Evolutionary conservation across 2,113 vertebrate genomes (phyloP).

Genomic region (Cairina moschata): DNA sequence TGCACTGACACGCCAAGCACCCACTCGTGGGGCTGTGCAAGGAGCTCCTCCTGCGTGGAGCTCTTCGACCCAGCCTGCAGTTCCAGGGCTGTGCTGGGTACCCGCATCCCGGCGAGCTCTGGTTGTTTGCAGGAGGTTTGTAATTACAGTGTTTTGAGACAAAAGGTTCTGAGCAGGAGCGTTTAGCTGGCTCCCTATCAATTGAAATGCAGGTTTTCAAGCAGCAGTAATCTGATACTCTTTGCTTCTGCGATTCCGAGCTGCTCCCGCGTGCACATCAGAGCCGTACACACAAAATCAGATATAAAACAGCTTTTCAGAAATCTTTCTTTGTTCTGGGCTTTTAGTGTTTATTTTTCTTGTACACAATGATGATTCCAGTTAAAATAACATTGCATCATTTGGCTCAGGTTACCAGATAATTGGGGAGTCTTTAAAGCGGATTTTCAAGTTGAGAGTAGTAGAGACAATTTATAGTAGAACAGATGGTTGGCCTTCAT

Average conservation of each 20-base stretch:
- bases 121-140: not conserved
- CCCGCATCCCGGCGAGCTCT: not conserved
- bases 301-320: slow-evolving; percentile 10
- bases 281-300: not conserved
- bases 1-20: not conserved
- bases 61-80: not conserved
- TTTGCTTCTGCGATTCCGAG: not conserved
- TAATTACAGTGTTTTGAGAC: not conserved
- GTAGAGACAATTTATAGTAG: slow-evolving; percentile 85
- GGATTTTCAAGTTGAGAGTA: slow-evolving; percentile 81
- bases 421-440: slow-evolving; percentile 77
- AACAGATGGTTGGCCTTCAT: slow-evolving; percentile 93
- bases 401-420: slow-evolving; percentile 73
- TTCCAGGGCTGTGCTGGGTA: not conserved
- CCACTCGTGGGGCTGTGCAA: not conserved
- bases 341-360: slow-evolving; percentile 61
- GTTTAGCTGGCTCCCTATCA: not conserved
- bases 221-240: not conserved
- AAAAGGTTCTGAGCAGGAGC: not conserved
- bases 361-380: slow-evolving; percentile 27
- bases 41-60: not conserved
- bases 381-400: slow-evolving; percentile 69
- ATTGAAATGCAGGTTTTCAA: slow-evolving; percentile 30
- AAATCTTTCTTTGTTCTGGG: slow-evolving; percentile 49
- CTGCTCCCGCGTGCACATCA: slow-evolving; percentile 5